phyloP scores from a whole-genome alignment of 2,888 invertebrate species.

The Heliconius ismenius region DNA sequence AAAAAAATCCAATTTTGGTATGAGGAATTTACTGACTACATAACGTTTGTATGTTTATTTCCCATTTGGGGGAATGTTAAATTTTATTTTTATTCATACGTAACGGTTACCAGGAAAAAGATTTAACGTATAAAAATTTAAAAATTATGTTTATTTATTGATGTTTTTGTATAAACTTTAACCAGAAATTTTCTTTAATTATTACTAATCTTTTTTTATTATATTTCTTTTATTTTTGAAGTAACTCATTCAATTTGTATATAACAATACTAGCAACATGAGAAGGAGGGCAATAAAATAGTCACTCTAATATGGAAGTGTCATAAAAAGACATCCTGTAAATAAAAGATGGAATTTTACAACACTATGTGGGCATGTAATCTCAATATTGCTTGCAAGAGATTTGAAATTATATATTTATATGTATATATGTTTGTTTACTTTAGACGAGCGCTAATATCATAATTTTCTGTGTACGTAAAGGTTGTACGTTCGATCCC shows the following conservation, averaged over 20 bases:
- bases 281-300: constrained; percentile 7
- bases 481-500: not conserved
- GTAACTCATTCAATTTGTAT: not conserved
- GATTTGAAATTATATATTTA: not conserved
- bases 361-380: constrained; percentile 6
- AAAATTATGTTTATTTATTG: not conserved
- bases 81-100: too few species aligned
- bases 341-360: constrained; percentile 22
- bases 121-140: too few species aligned
- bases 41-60: too few species aligned
- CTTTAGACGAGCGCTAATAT: not conserved
- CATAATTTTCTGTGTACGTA: not conserved
- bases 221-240: not conserved
- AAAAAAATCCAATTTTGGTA: too few species aligned
- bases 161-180: not conserved
- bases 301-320: constrained; percentile 11
- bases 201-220: too few species aligned
- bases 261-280: not conserved
- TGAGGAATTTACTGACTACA: too few species aligned
- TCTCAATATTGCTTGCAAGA: constrained; percentile 1
- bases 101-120: too few species aligned
- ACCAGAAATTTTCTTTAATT: too few species aligned
- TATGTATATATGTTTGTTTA: not conserved
- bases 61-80: too few species aligned
- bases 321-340: constrained; percentile 22